These are phyloP conservation scores for Callimorpha dominula DNA, from an alignment of 2,888 invertebrate genomes.

Conservation along the genomic window DNA sequence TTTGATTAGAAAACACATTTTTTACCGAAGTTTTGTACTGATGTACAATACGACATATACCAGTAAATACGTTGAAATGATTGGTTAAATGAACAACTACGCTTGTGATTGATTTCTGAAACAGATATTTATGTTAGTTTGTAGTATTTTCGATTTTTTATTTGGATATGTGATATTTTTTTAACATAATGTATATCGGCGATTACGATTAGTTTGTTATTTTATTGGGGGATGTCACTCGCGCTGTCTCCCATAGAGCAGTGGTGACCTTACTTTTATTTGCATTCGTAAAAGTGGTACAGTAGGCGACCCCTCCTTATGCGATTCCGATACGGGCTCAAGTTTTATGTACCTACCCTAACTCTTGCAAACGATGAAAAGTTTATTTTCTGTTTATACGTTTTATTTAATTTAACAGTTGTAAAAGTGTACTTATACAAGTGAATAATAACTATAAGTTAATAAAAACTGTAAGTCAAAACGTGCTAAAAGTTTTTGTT, in stretches of 20 bases:
- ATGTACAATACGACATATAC: background rate
- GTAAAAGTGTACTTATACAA: background rate
- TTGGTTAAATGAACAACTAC: slow-evolving; percentile 9
- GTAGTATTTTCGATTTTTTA: background rate
- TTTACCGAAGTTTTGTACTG: slow-evolving; percentile 17
- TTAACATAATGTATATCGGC: background rate
- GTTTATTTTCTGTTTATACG: background rate
- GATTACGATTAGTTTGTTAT: too few relatives aligned
- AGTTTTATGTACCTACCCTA: too few relatives aligned
- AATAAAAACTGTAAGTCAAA: background rate
- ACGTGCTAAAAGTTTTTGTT: too few relatives aligned
- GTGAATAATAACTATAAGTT: background rate
- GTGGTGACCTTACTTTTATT: too few relatives aligned
- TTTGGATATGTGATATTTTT: background rate
- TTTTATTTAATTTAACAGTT: background rate
- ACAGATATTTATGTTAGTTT: background rate
- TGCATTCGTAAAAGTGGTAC: too few relatives aligned
- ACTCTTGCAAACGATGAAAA: background rate
- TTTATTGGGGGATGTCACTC: too few relatives aligned
- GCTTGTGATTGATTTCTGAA: background rate
- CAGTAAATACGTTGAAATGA: slow-evolving; percentile 1
- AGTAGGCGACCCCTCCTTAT: too few relatives aligned
- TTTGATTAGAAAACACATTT: slow-evolving; percentile 40
- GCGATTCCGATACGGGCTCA: too few relatives aligned
- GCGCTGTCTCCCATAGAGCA: too few relatives aligned